Evolutionary conservation across 2,797 vertebrate species (phyloP).

Genomic region (Galago senegalensis): DNA sequence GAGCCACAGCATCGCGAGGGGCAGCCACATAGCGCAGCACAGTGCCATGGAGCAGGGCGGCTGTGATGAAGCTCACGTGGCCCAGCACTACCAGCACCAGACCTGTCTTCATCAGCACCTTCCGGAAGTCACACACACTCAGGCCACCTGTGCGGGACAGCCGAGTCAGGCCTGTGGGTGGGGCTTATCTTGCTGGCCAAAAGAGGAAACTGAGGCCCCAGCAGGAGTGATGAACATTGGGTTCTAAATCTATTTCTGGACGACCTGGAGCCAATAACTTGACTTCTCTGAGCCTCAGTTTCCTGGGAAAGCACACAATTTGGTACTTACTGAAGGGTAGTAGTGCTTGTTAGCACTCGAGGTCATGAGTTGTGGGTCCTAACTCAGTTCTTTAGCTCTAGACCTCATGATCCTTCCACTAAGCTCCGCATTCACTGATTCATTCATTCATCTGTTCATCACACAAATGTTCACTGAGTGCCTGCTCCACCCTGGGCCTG

Average conservation of each 20-base stretch:
- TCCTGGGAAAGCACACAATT: constrained; percentile 47
- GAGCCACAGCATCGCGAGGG: constrained; percentile 80
- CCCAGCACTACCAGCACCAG: constrained; percentile 95
- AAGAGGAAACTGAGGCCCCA: not conserved
- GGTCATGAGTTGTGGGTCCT: not conserved
- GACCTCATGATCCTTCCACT: not conserved
- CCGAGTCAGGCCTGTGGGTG: not conserved
- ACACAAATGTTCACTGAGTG: not conserved
- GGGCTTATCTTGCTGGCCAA: not conserved
- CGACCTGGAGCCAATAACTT: not conserved
- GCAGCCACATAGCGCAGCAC: constrained; percentile 93
- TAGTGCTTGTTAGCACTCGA: not conserved
- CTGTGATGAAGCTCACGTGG: constrained; percentile 94
- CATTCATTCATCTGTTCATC: not conserved
- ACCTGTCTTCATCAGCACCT: constrained; percentile 96
- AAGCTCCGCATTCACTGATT: not conserved
- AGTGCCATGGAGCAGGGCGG: constrained; percentile 92
- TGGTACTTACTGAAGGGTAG: not conserved
- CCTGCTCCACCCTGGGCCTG: not conserved
- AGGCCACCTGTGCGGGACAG: constrained; percentile 86
- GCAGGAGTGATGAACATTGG: not conserved
- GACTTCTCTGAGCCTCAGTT: constrained; percentile 57
- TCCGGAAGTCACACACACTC: constrained; percentile 86
- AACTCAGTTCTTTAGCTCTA: not conserved
- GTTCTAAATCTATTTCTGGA: not conserved